Evolutionary conservation across 1,140 invertebrate species (phyloP).

Genomic region (Orius insidiosus): DNA sequence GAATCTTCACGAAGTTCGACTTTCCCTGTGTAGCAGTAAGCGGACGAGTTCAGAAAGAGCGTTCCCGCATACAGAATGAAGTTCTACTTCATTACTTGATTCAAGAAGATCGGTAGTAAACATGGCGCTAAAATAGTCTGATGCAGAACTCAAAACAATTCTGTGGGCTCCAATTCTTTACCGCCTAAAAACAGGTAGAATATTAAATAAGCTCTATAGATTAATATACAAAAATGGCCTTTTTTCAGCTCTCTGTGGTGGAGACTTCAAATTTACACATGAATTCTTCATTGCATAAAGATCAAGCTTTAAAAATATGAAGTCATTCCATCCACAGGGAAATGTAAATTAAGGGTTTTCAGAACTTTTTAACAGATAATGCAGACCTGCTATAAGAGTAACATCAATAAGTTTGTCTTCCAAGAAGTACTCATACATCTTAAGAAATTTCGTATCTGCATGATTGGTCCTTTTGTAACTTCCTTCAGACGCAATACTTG

Average conservation of each 20-base stretch:
- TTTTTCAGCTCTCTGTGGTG: too few species aligned
- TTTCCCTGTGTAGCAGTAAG: constrained; percentile 29
- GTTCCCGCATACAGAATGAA: constrained; percentile 69
- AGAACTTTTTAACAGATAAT: too few species aligned
- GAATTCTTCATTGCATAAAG: too few species aligned
- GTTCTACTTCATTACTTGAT: constrained; percentile 66
- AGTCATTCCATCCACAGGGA: too few species aligned
- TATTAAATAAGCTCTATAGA: too few species aligned
- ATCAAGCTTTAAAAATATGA: too few species aligned
- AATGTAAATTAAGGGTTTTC: too few species aligned
- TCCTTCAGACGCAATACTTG: constrained; percentile 41
- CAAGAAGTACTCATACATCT: constrained; percentile 65
- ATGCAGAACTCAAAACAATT: constrained; percentile 73
- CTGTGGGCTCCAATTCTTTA: constrained; percentile 45
- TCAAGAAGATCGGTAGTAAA: constrained; percentile 76
- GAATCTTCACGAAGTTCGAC: constrained; percentile 64
- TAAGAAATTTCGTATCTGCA: constrained; percentile 57
- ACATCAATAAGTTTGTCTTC: constrained; percentile 66
- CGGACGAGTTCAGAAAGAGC: constrained; percentile 51
- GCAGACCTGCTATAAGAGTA: constrained; percentile 52
- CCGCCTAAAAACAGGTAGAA: constrained; percentile 28
- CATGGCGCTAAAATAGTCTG: constrained; percentile 91
- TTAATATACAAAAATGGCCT: too few species aligned
- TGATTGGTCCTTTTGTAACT: constrained; percentile 61
- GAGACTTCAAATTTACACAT: too few species aligned